phyloP scores from a whole-genome alignment of 2,113 vertebrate genomes.

The Boulengeromyrus knoepffleri region DNA sequence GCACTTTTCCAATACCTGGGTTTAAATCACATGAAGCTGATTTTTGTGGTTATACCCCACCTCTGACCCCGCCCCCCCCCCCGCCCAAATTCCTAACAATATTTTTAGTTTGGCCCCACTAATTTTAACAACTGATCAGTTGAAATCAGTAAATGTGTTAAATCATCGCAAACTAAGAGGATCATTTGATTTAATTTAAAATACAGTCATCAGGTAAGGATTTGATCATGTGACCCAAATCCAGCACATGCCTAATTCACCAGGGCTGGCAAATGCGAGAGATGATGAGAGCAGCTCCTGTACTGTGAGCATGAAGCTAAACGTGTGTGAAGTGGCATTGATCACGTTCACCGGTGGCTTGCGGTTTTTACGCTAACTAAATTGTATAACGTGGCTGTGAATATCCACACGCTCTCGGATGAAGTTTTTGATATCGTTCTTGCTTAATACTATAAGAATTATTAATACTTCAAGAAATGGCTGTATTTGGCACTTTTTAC shows the following conservation, averaged over 20 bases:
- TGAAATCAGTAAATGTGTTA: not conserved
- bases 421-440: not conserved
- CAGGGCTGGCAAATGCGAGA: not conserved
- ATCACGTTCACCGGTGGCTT: not conserved
- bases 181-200: not conserved
- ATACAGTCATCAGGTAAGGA: not conserved
- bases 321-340: not conserved
- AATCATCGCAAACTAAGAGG: not conserved
- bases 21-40: not conserved
- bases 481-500: not conserved
- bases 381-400: not conserved
- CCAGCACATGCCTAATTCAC: not conserved
- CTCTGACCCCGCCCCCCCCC: fast-evolving
- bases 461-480: not conserved
- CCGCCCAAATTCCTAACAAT: not conserved
- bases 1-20: not conserved
- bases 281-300: not conserved
- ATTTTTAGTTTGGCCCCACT: not conserved
- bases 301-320: not conserved
- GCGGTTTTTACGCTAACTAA: not conserved
- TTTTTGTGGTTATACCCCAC: not conserved
- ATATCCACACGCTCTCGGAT: not conserved
- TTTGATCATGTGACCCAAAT: not conserved
- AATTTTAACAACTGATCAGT: not conserved
- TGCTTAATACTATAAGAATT: not conserved